Conservation (phyloP, 2,797 vertebrate genomes). For the Ctenosaura bakeri region DNA sequence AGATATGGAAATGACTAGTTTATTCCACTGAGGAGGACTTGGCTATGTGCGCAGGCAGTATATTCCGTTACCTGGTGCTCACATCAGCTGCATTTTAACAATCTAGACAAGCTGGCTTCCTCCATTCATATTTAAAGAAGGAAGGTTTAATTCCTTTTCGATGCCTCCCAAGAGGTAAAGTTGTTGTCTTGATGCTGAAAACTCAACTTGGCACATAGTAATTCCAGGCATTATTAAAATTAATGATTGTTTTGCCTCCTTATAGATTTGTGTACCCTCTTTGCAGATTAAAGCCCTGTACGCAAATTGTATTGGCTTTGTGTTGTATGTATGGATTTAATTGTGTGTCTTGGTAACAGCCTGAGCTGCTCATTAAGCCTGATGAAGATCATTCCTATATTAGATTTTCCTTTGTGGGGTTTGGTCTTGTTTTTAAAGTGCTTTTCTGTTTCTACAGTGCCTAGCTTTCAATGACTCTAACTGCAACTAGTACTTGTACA, state of each 20-base stretch:
- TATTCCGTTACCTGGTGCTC: neutral
- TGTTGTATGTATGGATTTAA: slow-evolving; percentile 3
- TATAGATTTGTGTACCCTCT: neutral
- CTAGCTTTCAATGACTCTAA: slow-evolving; percentile 2
- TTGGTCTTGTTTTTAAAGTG: neutral
- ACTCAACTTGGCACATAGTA: neutral
- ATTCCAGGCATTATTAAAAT: neutral
- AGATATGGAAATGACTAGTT: neutral
- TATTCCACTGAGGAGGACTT: neutral
- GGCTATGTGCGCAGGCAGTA: neutral
- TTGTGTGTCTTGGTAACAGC: neutral
- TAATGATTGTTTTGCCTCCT: neutral
- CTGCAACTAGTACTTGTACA: neutral
- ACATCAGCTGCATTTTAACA: neutral
- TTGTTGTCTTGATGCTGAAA: neutral
- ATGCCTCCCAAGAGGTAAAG: slow-evolving; percentile 26
- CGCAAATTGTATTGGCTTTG: slow-evolving; percentile 36
- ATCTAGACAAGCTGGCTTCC: neutral
- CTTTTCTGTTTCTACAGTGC: slow-evolving; percentile 29
- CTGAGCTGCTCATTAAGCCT: slow-evolving; percentile 60
- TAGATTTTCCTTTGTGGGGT: slow-evolving; percentile 25
- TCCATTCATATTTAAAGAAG: slow-evolving; percentile 35
- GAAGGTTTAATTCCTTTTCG: slow-evolving; percentile 16
- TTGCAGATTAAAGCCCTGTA: neutral
- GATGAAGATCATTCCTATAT: slow-evolving; percentile 45